Evolutionary conservation across 1,140 invertebrate genomes (phyloP), one percentile per base, ranked within the genome.

Genomic region (Papilio xuthus): DNA sequence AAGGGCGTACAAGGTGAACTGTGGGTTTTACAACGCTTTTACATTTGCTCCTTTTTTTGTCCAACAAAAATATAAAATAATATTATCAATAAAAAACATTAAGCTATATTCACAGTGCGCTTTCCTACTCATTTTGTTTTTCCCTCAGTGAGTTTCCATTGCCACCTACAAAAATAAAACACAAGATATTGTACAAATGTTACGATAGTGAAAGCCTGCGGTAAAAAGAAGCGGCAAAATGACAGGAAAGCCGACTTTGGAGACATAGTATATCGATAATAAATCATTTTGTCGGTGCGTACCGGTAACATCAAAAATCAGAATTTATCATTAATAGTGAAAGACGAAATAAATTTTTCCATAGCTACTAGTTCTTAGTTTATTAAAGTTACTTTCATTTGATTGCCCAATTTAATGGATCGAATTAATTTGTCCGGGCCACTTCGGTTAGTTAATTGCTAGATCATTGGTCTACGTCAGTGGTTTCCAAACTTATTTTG

Each of bases 361-460:
- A 53, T 20, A 53, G 50, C 50, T 20, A 53, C 50, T 53, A 53
- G 50, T 53, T 53, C 7, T 53, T n/a, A 53, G 8, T 53, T 53
- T 18, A 8, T 20, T 7, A 1, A 53, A 53, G 18, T 18, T 53
- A 53, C 50, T 53, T 53, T 53, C 50, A 53, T 53, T 53, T 53
- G 50, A 53, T 53, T 53, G 50, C 50, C 50, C 20, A n/a, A 53
- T 20, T 53, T 53, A 53, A 53, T 53, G n/a, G n/a, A 20, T 53
- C 50, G 20, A 53, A 53, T 53, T 53, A 53, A 53, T 53, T 53
- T 53, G 50, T 20, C 50, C 50, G 50, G 50, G 18, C 50, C 50
- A 53, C 50, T 53, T 53, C 50, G n/a, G 50, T 20, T 53, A 53
- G 50, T 53, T 53, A 53, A 50, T 50, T 74, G 47, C 47, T 18